These are phyloP conservation scores for Xylocampa areola DNA, from an alignment of 2,888 invertebrate genomes.

Conservation along the genomic window DNA sequence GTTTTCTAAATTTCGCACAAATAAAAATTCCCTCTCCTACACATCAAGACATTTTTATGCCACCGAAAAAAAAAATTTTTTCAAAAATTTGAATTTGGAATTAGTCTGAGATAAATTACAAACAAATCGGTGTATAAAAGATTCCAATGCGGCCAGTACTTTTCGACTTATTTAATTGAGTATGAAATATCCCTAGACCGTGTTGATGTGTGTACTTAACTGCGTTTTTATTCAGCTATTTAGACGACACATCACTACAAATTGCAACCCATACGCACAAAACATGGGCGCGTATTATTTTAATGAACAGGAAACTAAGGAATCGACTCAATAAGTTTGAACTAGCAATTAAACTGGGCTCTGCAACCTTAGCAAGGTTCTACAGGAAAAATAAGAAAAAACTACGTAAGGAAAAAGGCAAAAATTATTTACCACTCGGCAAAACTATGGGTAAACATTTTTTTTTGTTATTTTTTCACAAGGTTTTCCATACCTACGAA, in stretches of 20 bases:
- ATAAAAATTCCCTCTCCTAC: no score
- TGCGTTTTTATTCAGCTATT: conserved; percentile 66
- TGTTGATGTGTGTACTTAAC: neutral
- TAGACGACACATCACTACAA: conserved; percentile 74
- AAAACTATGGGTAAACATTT: conserved; percentile 64
- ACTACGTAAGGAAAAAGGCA: conserved; percentile 58
- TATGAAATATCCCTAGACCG: no score
- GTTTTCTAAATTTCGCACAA: no score
- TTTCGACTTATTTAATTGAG: no score
- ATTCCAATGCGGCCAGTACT: no score
- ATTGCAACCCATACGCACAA: conserved; percentile 66
- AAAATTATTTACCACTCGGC: conserved; percentile 69
- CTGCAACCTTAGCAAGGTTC: conserved; percentile 71
- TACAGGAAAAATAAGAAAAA: conserved; percentile 68
- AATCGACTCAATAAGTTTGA: conserved; percentile 76
- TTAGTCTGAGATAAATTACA: no score
- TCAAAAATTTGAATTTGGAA: no score
- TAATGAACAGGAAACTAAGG: conserved; percentile 68
- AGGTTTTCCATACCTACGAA: conserved; percentile 12
- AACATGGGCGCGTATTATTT: conserved; percentile 77
- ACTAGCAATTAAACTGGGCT: conserved; percentile 73
- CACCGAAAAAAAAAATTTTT: no score
- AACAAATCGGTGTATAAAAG: no score
- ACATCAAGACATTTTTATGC: no score
- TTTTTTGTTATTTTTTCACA: conserved; percentile 17